A percentile compares a stretch with the other conserved stretches of the same genome.
These are phyloP conservation scores for Aptenodytes forsteri DNA, from an alignment of 2,113 vertebrate genomes.

Conservation along the genomic window DNA sequence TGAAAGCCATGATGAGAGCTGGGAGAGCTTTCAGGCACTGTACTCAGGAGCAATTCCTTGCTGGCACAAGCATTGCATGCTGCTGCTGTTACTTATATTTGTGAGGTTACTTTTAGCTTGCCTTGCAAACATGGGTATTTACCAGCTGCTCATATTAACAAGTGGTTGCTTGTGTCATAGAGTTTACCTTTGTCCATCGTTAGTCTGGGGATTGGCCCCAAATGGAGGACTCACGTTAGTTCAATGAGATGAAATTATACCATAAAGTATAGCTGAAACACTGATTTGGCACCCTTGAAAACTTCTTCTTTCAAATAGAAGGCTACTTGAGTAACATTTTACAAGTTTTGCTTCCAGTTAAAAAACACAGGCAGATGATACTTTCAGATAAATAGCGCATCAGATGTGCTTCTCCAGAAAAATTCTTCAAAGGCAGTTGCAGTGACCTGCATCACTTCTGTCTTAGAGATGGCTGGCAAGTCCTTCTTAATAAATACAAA, in stretches of 20 bases:
- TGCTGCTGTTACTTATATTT: neutral
- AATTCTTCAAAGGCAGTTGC: neutral
- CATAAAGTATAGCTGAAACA: neutral
- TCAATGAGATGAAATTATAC: neutral
- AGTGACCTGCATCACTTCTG: neutral
- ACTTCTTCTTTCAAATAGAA: neutral
- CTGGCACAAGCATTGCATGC: neutral
- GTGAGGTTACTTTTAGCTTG: neutral
- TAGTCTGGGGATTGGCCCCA: neutral
- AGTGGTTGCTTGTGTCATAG: neutral
- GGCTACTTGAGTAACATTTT: neutral
- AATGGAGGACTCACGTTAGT: neutral
- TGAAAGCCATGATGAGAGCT: neutral
- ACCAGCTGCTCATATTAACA: neutral
- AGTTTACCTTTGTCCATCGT: neutral
- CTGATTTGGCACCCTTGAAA: neutral
- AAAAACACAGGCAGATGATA: rapidly evolving
- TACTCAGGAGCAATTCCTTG: neutral
- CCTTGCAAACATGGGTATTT: neutral
- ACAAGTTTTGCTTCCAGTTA: neutral
- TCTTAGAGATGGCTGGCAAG: neutral
- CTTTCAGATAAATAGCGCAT: neutral
- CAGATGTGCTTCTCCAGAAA: neutral
- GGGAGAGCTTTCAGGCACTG: neutral
- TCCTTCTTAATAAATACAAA: neutral